Conservation (phyloP, 2,888 invertebrate genomes). For the Autographa pulchrina region DNA sequence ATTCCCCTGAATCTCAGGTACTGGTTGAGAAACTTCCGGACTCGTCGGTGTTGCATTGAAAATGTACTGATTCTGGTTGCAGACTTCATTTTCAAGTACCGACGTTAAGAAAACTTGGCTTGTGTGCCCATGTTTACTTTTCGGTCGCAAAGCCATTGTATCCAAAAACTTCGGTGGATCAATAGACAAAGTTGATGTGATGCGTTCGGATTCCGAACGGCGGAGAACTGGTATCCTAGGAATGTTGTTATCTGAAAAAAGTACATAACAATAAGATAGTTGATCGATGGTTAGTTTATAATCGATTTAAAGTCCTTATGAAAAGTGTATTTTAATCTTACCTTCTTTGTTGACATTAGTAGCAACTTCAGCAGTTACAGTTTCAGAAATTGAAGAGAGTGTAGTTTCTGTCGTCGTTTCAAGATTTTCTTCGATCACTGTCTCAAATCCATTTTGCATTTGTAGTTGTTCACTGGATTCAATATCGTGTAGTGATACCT, state of each 20-base stretch:
- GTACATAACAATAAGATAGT: background rate
- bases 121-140: constrained; percentile 90
- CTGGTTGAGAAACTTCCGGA: constrained; percentile 29
- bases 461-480: constrained; percentile 63
- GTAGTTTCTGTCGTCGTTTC: constrained; percentile 39
- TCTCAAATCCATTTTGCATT: constrained; percentile 55
- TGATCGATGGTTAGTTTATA: background rate
- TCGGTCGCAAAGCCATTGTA: constrained; percentile 94
- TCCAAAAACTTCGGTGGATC: constrained; percentile 92
- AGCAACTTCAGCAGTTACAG: constrained; percentile 32
- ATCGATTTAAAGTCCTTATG: background rate
- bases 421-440: constrained; percentile 60
- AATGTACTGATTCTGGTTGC: constrained; percentile 59
- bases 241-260: constrained; percentile 82
- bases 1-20: constrained; percentile 36
- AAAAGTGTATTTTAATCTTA: constrained; percentile 34
- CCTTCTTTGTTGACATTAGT: constrained; percentile 63
- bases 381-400: constrained; percentile 24
- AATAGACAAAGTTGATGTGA: constrained; percentile 78
- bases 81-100: constrained; percentile 72
- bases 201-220: constrained; percentile 85
- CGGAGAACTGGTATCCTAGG: constrained; percentile 82
- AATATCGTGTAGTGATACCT: constrained; percentile 57
- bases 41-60: constrained; percentile 43
- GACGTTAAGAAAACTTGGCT: constrained; percentile 90